Conservation (phyloP, 2,888 invertebrate genomes). For the Cerastoderma edule region DNA sequence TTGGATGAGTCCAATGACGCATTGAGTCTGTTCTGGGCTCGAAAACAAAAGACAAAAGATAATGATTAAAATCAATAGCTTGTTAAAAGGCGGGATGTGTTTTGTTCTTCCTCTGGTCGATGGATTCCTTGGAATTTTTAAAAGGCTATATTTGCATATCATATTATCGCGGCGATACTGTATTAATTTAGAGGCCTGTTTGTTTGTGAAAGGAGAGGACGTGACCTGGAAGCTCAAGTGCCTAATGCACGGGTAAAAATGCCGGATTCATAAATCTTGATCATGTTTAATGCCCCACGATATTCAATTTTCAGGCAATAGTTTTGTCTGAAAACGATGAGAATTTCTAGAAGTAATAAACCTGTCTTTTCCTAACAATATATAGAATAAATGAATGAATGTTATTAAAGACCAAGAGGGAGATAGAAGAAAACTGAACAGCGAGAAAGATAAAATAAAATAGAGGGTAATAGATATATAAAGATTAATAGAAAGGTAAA, state of each 20-base stretch:
- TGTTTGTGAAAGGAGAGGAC: slow-evolving; percentile 5
- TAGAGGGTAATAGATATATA: too few relatives aligned
- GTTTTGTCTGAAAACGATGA: slow-evolving; percentile 22
- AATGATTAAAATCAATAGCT: slow-evolving; percentile 11
- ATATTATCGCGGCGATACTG: slow-evolving; percentile 20
- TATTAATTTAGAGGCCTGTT: slow-evolving; percentile 22
- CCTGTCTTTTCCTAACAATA: background rate
- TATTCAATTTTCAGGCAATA: slow-evolving; percentile 25
- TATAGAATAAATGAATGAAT: background rate
- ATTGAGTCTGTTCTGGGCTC: too few relatives aligned
- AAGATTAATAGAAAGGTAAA: too few relatives aligned
- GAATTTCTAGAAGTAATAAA: slow-evolving; percentile 22
- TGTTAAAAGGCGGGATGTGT: slow-evolving; percentile 8
- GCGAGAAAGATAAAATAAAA: too few relatives aligned
- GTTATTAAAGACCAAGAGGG: background rate
- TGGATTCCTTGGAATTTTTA: slow-evolving; percentile 23
- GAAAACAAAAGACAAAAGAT: slow-evolving; percentile 12
- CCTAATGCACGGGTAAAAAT: slow-evolving; percentile 17
- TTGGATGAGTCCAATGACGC: too few relatives aligned
- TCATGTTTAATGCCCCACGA: slow-evolving; percentile 20
- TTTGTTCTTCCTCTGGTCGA: slow-evolving; percentile 12
- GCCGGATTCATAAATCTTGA: slow-evolving; percentile 22
- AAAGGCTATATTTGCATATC: slow-evolving; percentile 23
- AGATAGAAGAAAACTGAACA: too few relatives aligned
- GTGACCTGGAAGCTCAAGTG: slow-evolving; percentile 11